Conservation (phyloP, 2,797 vertebrate species). For the Chelonia mydas region DNA sequence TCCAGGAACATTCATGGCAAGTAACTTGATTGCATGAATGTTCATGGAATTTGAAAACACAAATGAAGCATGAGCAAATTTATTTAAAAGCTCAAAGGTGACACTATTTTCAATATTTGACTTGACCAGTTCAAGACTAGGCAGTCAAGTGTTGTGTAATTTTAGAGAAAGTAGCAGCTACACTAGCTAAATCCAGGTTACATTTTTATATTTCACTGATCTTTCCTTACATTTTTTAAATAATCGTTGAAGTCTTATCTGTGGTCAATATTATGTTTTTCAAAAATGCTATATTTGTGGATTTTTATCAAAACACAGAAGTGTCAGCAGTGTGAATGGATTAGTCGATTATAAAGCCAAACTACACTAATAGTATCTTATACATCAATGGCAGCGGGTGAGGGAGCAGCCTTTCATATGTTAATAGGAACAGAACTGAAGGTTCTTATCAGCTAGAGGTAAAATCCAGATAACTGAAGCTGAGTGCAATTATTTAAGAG, state of each 20-base stretch:
- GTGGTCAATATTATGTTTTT: neutral
- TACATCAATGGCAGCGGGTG: neutral
- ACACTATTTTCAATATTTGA: neutral
- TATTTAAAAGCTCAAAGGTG: neutral
- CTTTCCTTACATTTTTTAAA: neutral
- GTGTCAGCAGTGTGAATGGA: neutral
- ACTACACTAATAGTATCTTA: neutral
- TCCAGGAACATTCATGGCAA: neutral
- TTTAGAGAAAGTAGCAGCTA: neutral
- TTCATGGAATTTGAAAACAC: neutral
- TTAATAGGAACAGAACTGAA: neutral
- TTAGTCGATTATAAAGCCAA: neutral
- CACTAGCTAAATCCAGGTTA: fast-evolving
- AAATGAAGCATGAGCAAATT: neutral
- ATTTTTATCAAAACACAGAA: neutral
- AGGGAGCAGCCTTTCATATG: neutral
- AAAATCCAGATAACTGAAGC: neutral
- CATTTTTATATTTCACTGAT: neutral
- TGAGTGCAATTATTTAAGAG: neutral
- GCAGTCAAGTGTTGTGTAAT: neutral
- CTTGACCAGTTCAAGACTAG: too few species aligned
- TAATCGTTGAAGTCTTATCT: neutral
- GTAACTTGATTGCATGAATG: neutral
- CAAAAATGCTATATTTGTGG: neutral
- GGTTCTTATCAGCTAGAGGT: neutral